phyloP scores from a whole-genome alignment of 1,140 invertebrate species.

The Magallana ariakensis region DNA sequence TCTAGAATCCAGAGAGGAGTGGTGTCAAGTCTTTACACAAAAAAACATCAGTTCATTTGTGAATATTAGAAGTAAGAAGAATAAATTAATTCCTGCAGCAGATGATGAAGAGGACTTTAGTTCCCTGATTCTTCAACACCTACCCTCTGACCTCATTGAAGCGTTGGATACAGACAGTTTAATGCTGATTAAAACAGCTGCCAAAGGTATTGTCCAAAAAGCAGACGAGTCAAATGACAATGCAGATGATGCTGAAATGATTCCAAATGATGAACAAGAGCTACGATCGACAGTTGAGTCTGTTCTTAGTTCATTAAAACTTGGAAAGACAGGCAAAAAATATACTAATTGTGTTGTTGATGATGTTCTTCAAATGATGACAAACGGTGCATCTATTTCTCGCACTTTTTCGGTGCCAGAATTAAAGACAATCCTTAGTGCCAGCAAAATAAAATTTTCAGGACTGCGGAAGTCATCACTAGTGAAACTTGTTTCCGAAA shows the following conservation, averaged over 20 bases:
- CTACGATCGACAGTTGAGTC: neutral
- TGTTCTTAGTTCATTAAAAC: neutral
- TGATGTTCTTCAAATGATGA: too few relatives aligned
- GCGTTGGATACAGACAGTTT: constrained; percentile 14
- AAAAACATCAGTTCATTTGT: constrained; percentile 6
- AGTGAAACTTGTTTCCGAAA: neutral
- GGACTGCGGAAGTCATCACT: neutral
- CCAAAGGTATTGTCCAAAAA: neutral
- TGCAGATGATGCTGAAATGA: neutral
- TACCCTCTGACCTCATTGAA: neutral
- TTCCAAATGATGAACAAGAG: constrained; percentile 1
- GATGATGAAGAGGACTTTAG: constrained; percentile 10
- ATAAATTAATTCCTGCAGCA: neutral
- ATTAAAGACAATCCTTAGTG: neutral
- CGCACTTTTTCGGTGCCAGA: neutral
- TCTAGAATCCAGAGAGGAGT: neutral
- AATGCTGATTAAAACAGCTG: constrained; percentile 1
- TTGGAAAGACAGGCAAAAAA: too few relatives aligned
- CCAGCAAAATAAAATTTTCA: neutral
- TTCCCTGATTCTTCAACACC: neutral
- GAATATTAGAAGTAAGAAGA: neutral
- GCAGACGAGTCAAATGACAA: neutral
- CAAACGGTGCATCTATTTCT: neutral
- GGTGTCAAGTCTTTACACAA: neutral
- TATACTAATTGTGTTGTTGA: too few relatives aligned